Evolutionary conservation across 2,888 invertebrate species (phyloP).

Genomic region (Gnatocerus cornutus): DNA sequence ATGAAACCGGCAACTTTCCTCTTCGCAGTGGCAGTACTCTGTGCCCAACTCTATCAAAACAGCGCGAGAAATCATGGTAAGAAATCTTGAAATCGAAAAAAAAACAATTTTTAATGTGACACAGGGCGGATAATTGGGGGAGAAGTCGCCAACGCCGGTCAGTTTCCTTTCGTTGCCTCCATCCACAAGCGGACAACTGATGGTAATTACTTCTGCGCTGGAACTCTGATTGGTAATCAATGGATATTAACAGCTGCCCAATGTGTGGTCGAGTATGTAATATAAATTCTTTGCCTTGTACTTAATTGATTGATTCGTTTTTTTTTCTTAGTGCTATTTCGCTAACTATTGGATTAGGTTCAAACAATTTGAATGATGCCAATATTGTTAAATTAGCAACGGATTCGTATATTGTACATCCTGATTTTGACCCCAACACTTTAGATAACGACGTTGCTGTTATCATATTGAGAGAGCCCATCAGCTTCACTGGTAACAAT

Average conservation of each 20-base stretch:
- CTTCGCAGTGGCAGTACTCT: too few relatives aligned
- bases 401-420: constrained; percentile 13
- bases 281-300: too few relatives aligned
- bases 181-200: neutral
- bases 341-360: constrained; percentile 18
- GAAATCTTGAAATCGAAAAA: too few relatives aligned
- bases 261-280: neutral
- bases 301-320: neutral
- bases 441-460: constrained; percentile 21
- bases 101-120: too few relatives aligned
- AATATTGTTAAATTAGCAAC: constrained; percentile 7
- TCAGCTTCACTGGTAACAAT: constrained; percentile 22
- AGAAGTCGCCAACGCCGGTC: neutral
- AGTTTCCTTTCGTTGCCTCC: neutral
- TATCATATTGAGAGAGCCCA: constrained; percentile 10
- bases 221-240: neutral
- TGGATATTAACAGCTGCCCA: constrained; percentile 4
- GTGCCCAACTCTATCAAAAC: too few relatives aligned
- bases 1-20: too few relatives aligned
- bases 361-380: constrained; percentile 17
- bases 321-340: constrained; percentile 12
- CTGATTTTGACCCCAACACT: constrained; percentile 11
- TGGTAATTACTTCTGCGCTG: constrained; percentile 13
- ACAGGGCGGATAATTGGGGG: constrained; percentile 5
- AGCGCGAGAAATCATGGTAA: too few relatives aligned